Conservation (phyloP, 2,113 vertebrate species). For the Atrichornis clamosus region DNA sequence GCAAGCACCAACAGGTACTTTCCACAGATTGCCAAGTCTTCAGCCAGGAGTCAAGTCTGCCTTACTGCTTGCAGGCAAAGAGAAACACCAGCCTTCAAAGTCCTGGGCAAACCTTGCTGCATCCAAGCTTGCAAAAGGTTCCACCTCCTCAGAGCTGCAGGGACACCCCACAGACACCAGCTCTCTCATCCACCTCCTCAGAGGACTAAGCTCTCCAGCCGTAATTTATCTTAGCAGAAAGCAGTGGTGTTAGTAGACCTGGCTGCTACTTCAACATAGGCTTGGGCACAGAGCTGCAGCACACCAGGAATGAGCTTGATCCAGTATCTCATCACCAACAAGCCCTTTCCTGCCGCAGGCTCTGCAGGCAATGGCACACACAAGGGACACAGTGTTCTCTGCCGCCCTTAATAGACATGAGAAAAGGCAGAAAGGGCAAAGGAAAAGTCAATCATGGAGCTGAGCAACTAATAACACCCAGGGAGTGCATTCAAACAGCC, state of each 20-base stretch:
- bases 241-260: not conserved
- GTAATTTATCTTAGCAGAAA: not conserved
- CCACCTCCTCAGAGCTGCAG: not conserved
- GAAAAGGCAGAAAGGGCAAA: not conserved
- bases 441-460: not conserved
- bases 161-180: not conserved
- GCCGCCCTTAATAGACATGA: not conserved
- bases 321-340: not conserved
- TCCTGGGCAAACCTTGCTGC: not conserved
- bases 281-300: not conserved
- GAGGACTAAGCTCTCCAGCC: not conserved
- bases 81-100: not conserved
- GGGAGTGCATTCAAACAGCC: not conserved
- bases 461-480: not conserved
- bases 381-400: not conserved
- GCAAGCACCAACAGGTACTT: not conserved
- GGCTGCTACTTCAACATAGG: not conserved
- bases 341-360: not conserved
- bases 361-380: not conserved
- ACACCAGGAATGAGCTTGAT: not conserved
- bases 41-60: not conserved
- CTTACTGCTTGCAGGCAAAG: not conserved
- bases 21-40: not conserved
- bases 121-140: not conserved
- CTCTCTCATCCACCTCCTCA: fast-evolving